Evolutionary conservation across 2,888 invertebrate genomes (phyloP), one percentile per base, ranked within the genome.

Genomic region (Gnatocerus cornutus): DNA sequence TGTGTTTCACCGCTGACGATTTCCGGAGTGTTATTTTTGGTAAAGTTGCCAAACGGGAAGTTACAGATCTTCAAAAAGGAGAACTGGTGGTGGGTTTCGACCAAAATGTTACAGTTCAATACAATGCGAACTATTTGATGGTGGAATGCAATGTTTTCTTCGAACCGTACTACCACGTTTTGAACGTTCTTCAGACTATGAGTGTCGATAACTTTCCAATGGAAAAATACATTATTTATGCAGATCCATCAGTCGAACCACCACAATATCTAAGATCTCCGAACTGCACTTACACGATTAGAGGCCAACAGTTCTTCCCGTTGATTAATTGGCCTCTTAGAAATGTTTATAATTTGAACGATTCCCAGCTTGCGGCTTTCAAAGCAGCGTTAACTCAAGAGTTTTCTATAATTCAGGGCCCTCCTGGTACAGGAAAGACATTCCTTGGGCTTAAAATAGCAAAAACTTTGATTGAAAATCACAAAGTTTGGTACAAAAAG

Each of bases 371-470:
- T 68, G 80, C 83, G 39, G 95, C 95, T 0, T 90, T 90, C 76
- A 86, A 88, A 74, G 87, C 89, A 37, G 93, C 93, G 0, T 79
- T 96, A 1, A 90, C 89, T 0, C 87, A 88, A 77, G 91, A 94
- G 83, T 90, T 95, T 73, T 89, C 90, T 0, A 87, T 95, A 0
- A 93, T 95, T 70, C 95, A 95, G 86, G 96, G 96, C 0, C 95
- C 95, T 0, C 95, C 96, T 0, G 96, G 96, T 1, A 95, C 95
- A 0, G 96, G 95, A 0, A 96, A 95, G 86, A 95, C 95, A 0
- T 92, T 88, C 81, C 83, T 95, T 69, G 95, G 95, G 0, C 85
- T 93, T 30, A 91, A 92, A 87, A 89, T 96, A 14, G 90, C 92
- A 0, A 86, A 90, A 62, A 88, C 89, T 0, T 80, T 96, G 21